Evolutionary conservation across 2,888 invertebrate species (phyloP).

Genomic region (Acanthosepion lycidas): DNA sequence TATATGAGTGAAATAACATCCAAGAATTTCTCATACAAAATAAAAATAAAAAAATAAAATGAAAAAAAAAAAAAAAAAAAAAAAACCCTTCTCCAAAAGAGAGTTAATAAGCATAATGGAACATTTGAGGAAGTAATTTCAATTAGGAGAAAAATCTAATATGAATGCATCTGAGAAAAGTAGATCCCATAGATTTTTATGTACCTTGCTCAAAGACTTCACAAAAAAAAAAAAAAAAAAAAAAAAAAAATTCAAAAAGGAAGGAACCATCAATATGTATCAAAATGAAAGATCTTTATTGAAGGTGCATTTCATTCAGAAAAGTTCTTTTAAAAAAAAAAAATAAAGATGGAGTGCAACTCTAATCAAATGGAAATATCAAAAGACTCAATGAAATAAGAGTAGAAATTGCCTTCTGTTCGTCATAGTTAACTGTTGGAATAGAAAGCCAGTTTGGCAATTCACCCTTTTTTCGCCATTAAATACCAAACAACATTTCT

Average conservation of each 20-base stretch:
- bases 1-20: too few relatives aligned
- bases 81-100: too few relatives aligned
- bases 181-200: not conserved
- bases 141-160: not conserved
- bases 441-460: too few relatives aligned
- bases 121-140: not conserved
- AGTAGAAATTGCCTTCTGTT: too few relatives aligned
- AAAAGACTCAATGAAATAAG: not conserved
- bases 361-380: not conserved
- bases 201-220: not conserved
- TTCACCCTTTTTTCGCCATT: too few relatives aligned
- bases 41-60: too few relatives aligned
- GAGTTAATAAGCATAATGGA: not conserved
- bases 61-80: too few relatives aligned
- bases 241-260: not conserved
- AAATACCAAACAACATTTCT: too few relatives aligned
- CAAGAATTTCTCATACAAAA: too few relatives aligned
- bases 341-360: not conserved
- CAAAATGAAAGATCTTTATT: not conserved
- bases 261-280: not conserved
- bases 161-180: not conserved
- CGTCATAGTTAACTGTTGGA: too few relatives aligned
- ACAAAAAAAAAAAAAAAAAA: too few relatives aligned
- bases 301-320: not conserved
- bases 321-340: not conserved